Base-by-base conservation (phyloP, 2,113 vertebrate genomes). In the Brienomyrus longianalis region DNA sequence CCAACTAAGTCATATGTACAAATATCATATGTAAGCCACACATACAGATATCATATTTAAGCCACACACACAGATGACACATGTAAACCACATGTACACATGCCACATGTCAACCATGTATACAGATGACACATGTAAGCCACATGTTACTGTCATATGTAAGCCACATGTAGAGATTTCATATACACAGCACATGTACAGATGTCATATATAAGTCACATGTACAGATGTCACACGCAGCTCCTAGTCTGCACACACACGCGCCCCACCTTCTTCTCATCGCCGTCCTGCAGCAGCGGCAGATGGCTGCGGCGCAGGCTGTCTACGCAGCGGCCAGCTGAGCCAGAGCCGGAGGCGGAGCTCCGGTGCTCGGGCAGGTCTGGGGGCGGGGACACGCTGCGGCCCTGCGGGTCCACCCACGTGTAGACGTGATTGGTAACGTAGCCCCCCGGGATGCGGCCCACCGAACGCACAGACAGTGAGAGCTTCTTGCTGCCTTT, bases 351-450 rank as follows among this genome's bases (percentile, higher is more conserved):
- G 23, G 83, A 48, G 83, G 43, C 83, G 88, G 97, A 95, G 90
- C 96, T 94, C 17, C 95, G 97, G 88, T 97, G 96, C 91, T 96
- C 96, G 0, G 95, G 91, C 88, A 98, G 95, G 89, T 98, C 97
- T 0, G 93, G 92, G 0, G 98, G 98, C 0, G 98, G 98, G 7
- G 98, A 99, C 89, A 97, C 96, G 0, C 98, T 97, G 0, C 97
- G 96, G 7, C 98, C 98, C 90, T 98, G 98, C 0, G 98, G 98
- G 92, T 99, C 98, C 90, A 99, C 98, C 98, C 98, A 99, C 3
- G 98, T 99, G 92, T 99, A 99, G 90, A 99, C 98, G 90, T 99
- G 98, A 95, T 99, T 99, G 94, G 98, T 99, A 90, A 99, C 94
- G 0, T 98, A 99, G 2, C 98, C 98, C 0, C 98, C 98, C 0